These are phyloP conservation scores for Myrmophylax atrothorax DNA, from an alignment of 2,113 vertebrate species.

Conservation along the genomic window DNA sequence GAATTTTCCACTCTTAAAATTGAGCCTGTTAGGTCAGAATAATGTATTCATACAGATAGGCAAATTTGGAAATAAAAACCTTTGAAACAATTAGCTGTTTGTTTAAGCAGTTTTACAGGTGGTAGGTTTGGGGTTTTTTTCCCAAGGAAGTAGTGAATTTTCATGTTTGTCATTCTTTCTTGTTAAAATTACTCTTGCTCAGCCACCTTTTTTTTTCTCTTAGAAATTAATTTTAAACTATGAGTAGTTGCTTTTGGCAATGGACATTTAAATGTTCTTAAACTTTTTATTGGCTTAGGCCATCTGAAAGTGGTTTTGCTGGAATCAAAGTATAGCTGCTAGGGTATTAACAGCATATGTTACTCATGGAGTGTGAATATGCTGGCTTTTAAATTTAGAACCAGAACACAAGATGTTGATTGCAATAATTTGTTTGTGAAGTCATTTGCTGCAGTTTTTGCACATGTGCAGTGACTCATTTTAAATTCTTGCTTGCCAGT, in stretches of 20 bases:
- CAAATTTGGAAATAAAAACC: not conserved
- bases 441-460: conserved; percentile 78
- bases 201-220: not conserved
- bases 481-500: conserved; percentile 71
- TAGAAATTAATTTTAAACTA: not conserved
- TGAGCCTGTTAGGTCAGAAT: not conserved
- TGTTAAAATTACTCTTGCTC: not conserved
- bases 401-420: conserved; percentile 81
- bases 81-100: not conserved
- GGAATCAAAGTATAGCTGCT: conserved; percentile 62
- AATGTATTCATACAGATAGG: not conserved
- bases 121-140: not conserved
- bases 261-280: not conserved
- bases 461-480: conserved; percentile 78
- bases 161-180: not conserved
- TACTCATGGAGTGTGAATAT: conserved; percentile 75
- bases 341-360: conserved; percentile 71
- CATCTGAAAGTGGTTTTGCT: conserved; percentile 73
- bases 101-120: not conserved
- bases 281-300: conserved; percentile 52
- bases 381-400: conserved; percentile 79
- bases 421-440: conserved; percentile 80
- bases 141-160: not conserved
- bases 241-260: not conserved
- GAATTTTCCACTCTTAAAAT: not conserved